Percentiles rank a stretch among this genome's conserved stretches.
Evolutionary conservation across 1,140 invertebrate genomes (phyloP).

Genomic region (Pseudomyrmex flavicornis): DNA sequence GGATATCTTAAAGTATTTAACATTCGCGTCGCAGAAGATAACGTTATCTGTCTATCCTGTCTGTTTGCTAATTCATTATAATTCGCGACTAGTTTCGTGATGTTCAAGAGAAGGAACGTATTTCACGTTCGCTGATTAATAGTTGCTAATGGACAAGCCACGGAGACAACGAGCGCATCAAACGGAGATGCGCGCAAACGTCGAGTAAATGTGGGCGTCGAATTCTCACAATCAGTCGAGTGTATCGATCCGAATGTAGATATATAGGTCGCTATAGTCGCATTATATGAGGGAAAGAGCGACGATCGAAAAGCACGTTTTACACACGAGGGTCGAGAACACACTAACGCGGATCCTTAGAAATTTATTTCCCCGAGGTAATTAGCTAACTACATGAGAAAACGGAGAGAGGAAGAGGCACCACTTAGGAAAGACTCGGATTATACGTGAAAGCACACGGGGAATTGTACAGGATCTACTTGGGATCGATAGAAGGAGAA

Average conservation of each 20-base stretch:
- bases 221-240: conserved; percentile 11
- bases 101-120: not conserved
- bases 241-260: conserved; percentile 31
- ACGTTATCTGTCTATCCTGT: not conserved
- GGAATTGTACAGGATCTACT: not conserved
- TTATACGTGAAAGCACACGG: not conserved
- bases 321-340: conserved; percentile 12
- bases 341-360: not conserved
- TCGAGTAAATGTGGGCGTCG: conserved; percentile 34
- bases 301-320: conserved; percentile 32
- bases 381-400: conserved; percentile 14
- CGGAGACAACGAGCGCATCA: conserved; percentile 14
- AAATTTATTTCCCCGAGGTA: conserved; percentile 10
- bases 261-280: not conserved
- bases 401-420: not conserved
- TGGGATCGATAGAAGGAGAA: not conserved
- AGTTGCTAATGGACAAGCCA: conserved; percentile 13
- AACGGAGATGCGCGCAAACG: conserved; percentile 34
- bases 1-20: not conserved
- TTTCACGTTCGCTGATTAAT: conserved; percentile 45
- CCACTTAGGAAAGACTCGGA: not conserved
- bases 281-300: not conserved
- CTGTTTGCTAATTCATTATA: not conserved
- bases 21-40: not conserved
- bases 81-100: not conserved